These are phyloP conservation scores for Phrynocephalus guinanensis DNA, from an alignment of 2,797 vertebrate species.

Conservation along the genomic window DNA sequence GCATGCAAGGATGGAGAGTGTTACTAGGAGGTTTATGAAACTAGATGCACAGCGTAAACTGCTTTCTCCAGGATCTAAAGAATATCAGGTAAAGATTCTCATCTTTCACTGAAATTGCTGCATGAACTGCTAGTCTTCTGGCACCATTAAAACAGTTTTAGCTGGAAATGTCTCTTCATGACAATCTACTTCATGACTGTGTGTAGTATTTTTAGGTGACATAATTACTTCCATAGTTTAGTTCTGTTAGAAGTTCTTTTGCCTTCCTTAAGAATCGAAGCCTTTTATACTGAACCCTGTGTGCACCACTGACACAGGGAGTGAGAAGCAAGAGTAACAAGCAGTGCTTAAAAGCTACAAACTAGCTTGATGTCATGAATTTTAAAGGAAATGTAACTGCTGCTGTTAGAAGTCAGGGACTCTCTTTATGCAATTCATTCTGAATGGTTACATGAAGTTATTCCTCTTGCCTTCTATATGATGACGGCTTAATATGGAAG, in stretches of 20 bases:
- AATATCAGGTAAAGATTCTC: slow-evolving; percentile 83
- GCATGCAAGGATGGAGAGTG: slow-evolving; percentile 84
- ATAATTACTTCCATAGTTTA: background rate
- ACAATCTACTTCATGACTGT: background rate
- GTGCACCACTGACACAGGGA: background rate
- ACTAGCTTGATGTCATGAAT: no score
- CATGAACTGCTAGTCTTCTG: background rate
- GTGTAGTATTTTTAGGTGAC: background rate
- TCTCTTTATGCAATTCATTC: no score
- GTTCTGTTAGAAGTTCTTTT: background rate
- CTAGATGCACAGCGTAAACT: slow-evolving; percentile 83
- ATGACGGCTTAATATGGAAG: background rate
- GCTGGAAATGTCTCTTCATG: background rate
- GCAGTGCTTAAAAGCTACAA: background rate
- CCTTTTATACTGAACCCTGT: background rate
- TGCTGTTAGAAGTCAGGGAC: no score
- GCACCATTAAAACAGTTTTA: no score
- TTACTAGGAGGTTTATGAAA: slow-evolving; percentile 84
- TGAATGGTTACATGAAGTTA: no score
- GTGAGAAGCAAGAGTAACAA: background rate
- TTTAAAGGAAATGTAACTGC: no score
- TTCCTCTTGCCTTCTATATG: background rate
- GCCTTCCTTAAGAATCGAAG: background rate
- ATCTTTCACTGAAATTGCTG: background rate
- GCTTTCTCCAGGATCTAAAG: slow-evolving; percentile 84